Conservation (phyloP, 2,888 invertebrate genomes). For the Keiferia lycopersicella region DNA sequence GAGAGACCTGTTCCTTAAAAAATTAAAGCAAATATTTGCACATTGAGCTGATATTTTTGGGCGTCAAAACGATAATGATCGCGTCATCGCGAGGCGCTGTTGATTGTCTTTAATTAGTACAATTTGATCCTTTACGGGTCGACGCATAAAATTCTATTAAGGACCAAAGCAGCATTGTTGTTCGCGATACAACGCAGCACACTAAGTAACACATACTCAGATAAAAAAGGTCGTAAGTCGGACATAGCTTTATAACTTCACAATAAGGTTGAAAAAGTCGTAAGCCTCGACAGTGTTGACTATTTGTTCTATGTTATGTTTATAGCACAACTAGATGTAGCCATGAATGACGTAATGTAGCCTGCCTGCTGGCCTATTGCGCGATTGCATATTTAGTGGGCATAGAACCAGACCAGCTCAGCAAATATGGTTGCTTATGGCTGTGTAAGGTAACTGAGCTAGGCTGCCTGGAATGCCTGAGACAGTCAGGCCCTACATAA, state of each 20-base stretch:
- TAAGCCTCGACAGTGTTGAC: neutral
- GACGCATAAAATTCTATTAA: constrained; percentile 20
- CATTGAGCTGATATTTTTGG: neutral
- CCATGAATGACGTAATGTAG: constrained; percentile 64
- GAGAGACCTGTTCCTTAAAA: neutral
- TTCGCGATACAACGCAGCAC: constrained; percentile 4
- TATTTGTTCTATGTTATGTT: constrained; percentile 22
- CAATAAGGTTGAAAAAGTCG: neutral
- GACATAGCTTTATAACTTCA: neutral
- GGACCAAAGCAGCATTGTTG: constrained; percentile 24
- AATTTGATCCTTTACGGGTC: constrained; percentile 8
- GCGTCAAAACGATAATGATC: neutral
- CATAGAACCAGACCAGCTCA: constrained; percentile 49
- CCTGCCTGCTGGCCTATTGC: constrained; percentile 49
- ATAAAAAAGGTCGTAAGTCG: constrained; percentile 25
- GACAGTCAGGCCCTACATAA: constrained; percentile 3
- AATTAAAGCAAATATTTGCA: neutral
- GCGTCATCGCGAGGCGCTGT: neutral
- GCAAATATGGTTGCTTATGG: constrained; percentile 41
- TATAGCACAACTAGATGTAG: constrained; percentile 12
- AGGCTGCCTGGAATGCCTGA: constrained; percentile 38
- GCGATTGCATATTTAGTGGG: constrained; percentile 60
- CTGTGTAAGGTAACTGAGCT: constrained; percentile 39
- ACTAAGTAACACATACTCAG: neutral
- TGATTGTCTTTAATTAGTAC: constrained; percentile 18